Percentiles rank a stretch among this genome's conserved stretches.
These are phyloP conservation scores for Nothocercus julius DNA, from an alignment of 2,113 vertebrate species.

Conservation along the genomic window DNA sequence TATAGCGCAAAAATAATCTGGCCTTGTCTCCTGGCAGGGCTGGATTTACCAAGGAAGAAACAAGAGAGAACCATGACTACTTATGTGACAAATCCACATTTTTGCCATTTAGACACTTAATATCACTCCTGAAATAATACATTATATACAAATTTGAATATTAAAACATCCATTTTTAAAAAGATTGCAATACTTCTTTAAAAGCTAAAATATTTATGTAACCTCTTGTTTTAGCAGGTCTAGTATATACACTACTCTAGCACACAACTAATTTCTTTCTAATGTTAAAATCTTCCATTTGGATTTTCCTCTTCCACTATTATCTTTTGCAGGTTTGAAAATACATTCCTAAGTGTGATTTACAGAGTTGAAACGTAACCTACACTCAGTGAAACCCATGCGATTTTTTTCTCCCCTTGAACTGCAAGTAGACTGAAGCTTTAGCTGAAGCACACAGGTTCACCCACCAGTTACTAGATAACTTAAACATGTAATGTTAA, in stretches of 20 bases:
- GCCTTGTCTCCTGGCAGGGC: constrained; percentile 18
- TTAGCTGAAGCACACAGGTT: not conserved
- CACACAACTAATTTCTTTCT: not conserved
- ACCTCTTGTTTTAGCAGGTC: constrained; percentile 19
- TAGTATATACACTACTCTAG: not conserved
- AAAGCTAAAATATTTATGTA: constrained; percentile 34
- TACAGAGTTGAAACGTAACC: not conserved
- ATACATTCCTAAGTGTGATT: not conserved
- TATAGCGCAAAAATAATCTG: constrained; percentile 30
- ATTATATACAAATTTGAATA: not conserved
- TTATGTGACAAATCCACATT: constrained; percentile 43
- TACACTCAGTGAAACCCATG: not conserved
- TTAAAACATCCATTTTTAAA: not conserved
- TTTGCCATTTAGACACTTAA: not conserved
- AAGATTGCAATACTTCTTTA: not conserved
- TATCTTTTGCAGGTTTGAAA: not conserved
- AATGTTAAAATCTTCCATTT: not conserved
- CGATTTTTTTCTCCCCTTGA: not conserved
- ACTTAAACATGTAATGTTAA: not conserved
- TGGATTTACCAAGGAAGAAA: constrained; percentile 5
- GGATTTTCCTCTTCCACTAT: not conserved
- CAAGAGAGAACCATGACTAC: constrained; percentile 17
- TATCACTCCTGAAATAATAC: constrained; percentile 20
- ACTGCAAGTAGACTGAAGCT: not conserved
- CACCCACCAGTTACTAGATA: not conserved